Evolutionary conservation across 2,113 vertebrate genomes (phyloP).

Genomic region (Pavo muticus): DNA sequence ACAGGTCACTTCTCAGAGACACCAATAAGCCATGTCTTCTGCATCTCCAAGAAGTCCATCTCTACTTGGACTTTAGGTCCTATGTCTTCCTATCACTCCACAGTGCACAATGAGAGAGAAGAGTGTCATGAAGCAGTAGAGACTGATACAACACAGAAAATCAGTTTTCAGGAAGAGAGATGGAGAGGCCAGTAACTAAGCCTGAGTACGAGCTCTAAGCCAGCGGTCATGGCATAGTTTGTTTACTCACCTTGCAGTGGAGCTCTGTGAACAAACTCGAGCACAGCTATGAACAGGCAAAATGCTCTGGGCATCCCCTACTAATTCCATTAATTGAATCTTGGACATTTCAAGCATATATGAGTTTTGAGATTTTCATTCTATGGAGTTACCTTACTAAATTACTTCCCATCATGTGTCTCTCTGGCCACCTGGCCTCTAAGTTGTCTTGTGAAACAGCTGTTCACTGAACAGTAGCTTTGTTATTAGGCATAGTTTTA

Average conservation of each 20-base stretch:
- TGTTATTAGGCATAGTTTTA: not conserved
- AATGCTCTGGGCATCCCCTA: not conserved
- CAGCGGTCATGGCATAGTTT: not conserved
- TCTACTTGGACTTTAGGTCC: not conserved
- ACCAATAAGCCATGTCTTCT: not conserved
- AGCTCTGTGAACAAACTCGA: not conserved
- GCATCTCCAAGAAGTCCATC: not conserved
- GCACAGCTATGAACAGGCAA: not conserved
- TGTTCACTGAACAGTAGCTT: conserved; percentile 17
- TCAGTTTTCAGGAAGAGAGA: not conserved
- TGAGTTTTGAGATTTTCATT: not conserved
- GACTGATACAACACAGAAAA: fast-evolving
- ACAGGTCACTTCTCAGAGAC: not conserved
- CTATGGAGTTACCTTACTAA: not conserved
- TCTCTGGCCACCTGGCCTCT: conserved; percentile 24
- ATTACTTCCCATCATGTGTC: not conserved
- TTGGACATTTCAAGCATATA: not conserved
- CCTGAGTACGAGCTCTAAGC: not conserved
- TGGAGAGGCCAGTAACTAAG: not conserved
- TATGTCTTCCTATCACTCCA: not conserved
- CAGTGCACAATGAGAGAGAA: not conserved
- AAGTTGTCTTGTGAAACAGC: not conserved
- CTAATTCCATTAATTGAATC: not conserved
- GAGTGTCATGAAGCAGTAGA: not conserved
- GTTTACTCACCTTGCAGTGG: not conserved